Evolutionary conservation across 2,797 vertebrate species (phyloP), one percentile per base, ranked within the genome.

Genomic region (Sebastes iracundus): DNA sequence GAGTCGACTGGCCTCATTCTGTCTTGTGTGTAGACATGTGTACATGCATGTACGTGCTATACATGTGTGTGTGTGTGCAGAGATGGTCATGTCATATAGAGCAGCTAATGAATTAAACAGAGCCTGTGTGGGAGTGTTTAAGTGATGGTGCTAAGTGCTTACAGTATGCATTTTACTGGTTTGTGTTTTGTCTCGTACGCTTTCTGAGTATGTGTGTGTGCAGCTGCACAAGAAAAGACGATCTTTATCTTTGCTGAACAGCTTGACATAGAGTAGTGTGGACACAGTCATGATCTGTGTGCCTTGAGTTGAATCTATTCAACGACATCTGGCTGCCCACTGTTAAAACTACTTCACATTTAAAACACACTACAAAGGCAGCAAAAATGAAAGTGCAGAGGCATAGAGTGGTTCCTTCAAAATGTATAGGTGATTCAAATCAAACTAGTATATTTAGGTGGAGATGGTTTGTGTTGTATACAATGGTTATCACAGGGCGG

Each of bases 1-100:
- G 61, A 79, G 64, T 38, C 16, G 60, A 52, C 58, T 90, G 88
- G 70, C 86, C 88, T 83, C 85, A 90, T 92, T 94, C 86, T 91
- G 88, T 91, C 77, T 25, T 66, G 11, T 76, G 56, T 3, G 35
- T 38, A 38, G 35, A 55, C 66, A 72, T 83, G 78, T 53, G 53
- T 58, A 28, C 63, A 53, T 63, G 61, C 80, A 77, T 74, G 55
- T 25, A 58, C 4, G 8, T 35, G 23, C 42, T 70, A 11, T 59
- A 20, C 42, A 27, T 49, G 33, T 64, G 42, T 70, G 52, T 71
- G 27, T 27, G 56, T 38, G 33, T 38, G 58, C 30, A 58, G 61
- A 70, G 69, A 86, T 72, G 72, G 63, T 32, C 75, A 77, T 49
- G 62, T 79, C 69, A 68, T 27, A 83, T 8, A 4, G 13, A 82